Evolutionary conservation across 2,888 invertebrate genomes (phyloP).

Genomic region (Pristionchus arcanus): DNA sequence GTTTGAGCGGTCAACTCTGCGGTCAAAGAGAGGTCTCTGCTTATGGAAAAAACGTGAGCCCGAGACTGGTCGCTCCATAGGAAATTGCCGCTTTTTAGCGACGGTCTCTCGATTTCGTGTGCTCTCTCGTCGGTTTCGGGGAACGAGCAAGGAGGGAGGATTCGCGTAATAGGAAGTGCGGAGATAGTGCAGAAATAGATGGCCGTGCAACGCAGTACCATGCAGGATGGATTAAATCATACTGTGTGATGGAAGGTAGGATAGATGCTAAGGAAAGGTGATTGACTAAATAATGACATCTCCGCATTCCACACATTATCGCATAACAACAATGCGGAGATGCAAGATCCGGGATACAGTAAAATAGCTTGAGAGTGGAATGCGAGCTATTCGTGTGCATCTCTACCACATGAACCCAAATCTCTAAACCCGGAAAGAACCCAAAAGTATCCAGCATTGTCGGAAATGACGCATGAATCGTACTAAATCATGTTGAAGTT

Average conservation of each 20-base stretch:
- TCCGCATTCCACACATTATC: background rate
- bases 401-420: too few species aligned
- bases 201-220: background rate
- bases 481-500: background rate
- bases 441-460: background rate
- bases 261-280: background rate
- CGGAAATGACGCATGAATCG: background rate
- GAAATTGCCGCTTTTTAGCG: constrained; percentile 5
- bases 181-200: background rate
- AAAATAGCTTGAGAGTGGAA: background rate
- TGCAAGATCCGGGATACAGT: background rate
- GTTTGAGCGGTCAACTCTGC: background rate
- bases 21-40: background rate
- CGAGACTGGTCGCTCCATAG: background rate
- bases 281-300: background rate
- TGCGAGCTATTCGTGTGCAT: too few species aligned
- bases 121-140: background rate
- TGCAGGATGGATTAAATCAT: background rate
- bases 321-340: background rate
- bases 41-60: background rate
- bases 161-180: constrained; percentile 32
- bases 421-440: background rate
- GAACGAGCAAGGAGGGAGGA: background rate
- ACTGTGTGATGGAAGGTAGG: background rate
- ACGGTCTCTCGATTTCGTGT: background rate